These are phyloP conservation scores for Cryptus armator DNA, from an alignment of 2,888 invertebrate species.

Conservation along the genomic window DNA sequence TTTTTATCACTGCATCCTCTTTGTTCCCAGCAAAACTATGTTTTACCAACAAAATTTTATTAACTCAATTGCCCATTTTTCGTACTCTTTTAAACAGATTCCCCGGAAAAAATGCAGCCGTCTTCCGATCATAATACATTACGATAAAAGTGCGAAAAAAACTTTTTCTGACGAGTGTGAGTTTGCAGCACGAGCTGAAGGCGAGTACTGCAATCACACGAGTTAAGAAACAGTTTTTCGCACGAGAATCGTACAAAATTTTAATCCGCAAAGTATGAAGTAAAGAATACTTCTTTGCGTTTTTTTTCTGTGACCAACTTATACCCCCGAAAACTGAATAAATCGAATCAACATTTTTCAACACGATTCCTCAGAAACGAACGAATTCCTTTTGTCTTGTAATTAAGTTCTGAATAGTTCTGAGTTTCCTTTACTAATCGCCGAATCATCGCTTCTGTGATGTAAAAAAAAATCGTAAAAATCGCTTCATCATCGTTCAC, in stretches of 20 bases:
- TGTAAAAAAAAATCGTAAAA: background rate
- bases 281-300: background rate
- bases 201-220: too few relatives aligned
- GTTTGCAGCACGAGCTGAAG: too few relatives aligned
- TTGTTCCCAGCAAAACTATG: too few relatives aligned
- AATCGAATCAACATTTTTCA: background rate
- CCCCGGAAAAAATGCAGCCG: too few relatives aligned
- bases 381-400: background rate
- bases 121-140: too few relatives aligned
- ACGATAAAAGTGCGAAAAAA: background rate
- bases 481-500: slow-evolving; percentile 21
- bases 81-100: too few relatives aligned
- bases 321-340: background rate
- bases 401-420: background rate
- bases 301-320: background rate
- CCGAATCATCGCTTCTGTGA: slow-evolving; percentile 30
- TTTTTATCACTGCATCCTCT: background rate
- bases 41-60: too few relatives aligned
- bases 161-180: too few relatives aligned
- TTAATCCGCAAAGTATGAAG: background rate
- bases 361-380: background rate
- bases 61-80: too few relatives aligned
- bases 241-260: too few relatives aligned
- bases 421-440: slow-evolving; percentile 31
- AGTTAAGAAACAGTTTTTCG: too few relatives aligned